Evolutionary conservation across 2,797 vertebrate species (phyloP).

Genomic region (Oryzias sinensis): DNA sequence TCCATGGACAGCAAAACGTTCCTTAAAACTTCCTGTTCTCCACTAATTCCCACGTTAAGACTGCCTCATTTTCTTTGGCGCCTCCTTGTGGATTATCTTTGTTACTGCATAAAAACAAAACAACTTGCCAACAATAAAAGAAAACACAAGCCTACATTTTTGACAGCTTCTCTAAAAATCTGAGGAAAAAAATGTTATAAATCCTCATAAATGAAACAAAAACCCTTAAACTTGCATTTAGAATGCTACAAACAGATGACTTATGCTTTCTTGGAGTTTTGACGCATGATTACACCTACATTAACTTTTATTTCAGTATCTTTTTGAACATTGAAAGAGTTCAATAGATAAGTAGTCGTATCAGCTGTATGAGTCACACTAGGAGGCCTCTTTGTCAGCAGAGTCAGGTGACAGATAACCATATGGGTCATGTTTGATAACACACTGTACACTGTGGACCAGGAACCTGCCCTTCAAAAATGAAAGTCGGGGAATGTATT

Average conservation of each 20-base stretch:
- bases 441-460: conserved; percentile 3
- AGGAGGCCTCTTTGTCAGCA: conserved; percentile 49
- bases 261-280: not conserved
- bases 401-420: conserved; percentile 47
- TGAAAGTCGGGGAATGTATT: not conserved
- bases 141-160: not conserved
- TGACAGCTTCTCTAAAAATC: not conserved
- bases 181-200: not conserved
- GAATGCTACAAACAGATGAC: not conserved
- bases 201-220: not conserved
- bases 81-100: conserved; percentile 31
- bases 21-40: too few species aligned
- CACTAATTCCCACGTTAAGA: too few species aligned
- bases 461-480: not conserved
- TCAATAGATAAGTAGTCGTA: conserved; percentile 12
- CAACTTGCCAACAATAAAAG: not conserved
- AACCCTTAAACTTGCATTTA: not conserved
- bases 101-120: conserved; percentile 22
- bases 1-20: too few species aligned
- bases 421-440: conserved; percentile 2
- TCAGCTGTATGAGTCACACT: conserved; percentile 8
- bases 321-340: conserved; percentile 7
- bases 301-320: conserved; percentile 14
- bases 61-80: conserved; percentile 1
- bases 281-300: not conserved